Evolutionary conservation across 1,140 invertebrate genomes (phyloP).

Genomic region (Sesamia nonagrioides): DNA sequence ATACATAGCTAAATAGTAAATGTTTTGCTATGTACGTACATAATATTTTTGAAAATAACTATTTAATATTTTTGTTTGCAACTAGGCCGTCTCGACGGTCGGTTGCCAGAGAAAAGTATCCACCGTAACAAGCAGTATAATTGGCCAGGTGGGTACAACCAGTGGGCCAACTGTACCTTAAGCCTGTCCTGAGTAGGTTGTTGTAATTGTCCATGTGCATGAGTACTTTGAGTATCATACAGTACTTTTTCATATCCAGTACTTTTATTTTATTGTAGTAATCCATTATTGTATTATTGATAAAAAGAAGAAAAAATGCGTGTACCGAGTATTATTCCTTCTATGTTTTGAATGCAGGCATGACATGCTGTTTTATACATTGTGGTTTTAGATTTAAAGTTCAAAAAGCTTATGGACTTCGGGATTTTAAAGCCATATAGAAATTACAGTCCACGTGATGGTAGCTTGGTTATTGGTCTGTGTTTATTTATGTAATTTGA

Average conservation of each 20-base stretch:
- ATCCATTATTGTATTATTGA: too few relatives aligned
- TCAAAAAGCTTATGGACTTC: not conserved
- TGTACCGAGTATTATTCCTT: not conserved
- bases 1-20: too few relatives aligned
- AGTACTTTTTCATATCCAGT: not conserved
- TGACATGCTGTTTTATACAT: slow-evolving; percentile 19
- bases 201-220: slow-evolving; percentile 20
- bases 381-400: not conserved
- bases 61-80: not conserved
- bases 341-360: slow-evolving; percentile 24
- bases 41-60: too few relatives aligned
- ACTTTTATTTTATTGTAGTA: not conserved
- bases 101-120: too few relatives aligned
- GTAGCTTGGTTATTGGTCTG: slow-evolving; percentile 12
- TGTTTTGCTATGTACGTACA: too few relatives aligned
- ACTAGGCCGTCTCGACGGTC: not conserved
- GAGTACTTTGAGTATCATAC: slow-evolving; percentile 19
- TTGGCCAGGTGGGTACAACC: too few relatives aligned
- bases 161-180: not conserved
- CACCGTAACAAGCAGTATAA: too few relatives aligned
- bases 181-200: slow-evolving; percentile 31
- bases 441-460: not conserved
- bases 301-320: not conserved
- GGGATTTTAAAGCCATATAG: not conserved
- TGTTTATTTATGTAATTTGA: not conserved